A percentile compares a stretch with the other conserved stretches of the same genome.
phyloP scores from a whole-genome alignment of 2,888 invertebrate genomes.

The Keiferia lycopersicella region DNA sequence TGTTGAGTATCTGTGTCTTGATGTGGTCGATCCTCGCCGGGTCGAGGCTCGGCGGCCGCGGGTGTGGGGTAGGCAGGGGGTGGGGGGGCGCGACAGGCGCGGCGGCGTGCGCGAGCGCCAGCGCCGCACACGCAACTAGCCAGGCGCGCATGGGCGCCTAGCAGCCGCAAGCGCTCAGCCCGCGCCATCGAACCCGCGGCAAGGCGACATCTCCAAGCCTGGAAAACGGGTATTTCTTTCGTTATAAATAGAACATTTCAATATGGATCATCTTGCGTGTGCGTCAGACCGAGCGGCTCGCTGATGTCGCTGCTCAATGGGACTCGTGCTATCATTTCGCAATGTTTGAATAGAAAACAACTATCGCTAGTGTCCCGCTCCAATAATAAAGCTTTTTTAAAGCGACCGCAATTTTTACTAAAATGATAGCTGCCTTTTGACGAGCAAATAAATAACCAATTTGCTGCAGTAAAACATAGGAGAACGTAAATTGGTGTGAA shows the following conservation, averaged over 20 bases:
- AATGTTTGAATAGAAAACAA: too few relatives aligned
- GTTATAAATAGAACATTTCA: background rate
- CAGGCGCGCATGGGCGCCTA: slow-evolving; percentile 74
- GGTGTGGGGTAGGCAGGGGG: slow-evolving; percentile 37
- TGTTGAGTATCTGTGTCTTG: slow-evolving; percentile 41
- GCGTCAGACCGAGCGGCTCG: too few relatives aligned
- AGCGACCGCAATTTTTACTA: too few relatives aligned
- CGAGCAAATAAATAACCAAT: too few relatives aligned
- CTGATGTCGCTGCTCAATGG: too few relatives aligned
- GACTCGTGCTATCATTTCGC: too few relatives aligned
- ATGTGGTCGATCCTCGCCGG: slow-evolving; percentile 43
- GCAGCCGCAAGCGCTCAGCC: slow-evolving; percentile 68
- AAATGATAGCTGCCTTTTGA: too few relatives aligned
- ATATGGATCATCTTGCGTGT: too few relatives aligned
- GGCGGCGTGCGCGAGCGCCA: slow-evolving; percentile 67
- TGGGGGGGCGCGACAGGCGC: slow-evolving; percentile 66
- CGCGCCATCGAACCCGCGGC: slow-evolving; percentile 73
- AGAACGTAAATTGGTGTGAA: too few relatives aligned
- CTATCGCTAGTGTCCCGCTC: too few relatives aligned
- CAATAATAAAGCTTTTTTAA: too few relatives aligned
- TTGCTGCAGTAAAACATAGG: too few relatives aligned
- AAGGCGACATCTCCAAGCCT: slow-evolving; percentile 74
- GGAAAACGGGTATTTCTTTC: slow-evolving; percentile 16
- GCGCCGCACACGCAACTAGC: slow-evolving; percentile 76
- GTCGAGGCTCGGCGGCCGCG: slow-evolving; percentile 43